phyloP scores from a whole-genome alignment of 1,140 invertebrate species.

The Globodera rostochiensis region DNA sequence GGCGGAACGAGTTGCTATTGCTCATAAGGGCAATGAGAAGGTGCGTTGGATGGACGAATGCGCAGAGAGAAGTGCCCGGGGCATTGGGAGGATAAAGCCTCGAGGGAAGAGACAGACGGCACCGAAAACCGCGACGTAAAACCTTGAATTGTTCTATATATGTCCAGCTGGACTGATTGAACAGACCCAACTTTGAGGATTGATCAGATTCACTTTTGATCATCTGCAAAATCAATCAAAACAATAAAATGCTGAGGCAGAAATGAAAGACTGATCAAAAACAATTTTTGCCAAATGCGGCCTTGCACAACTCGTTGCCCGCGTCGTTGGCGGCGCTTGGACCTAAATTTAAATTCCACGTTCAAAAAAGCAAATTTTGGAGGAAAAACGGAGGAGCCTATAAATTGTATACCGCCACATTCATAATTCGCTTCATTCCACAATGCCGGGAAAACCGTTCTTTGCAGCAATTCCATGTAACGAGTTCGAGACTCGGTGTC shows the following conservation, averaged over 20 bases:
- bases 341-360: not conserved
- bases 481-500: slow-evolving; percentile 14
- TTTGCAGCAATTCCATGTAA: slow-evolving; percentile 28
- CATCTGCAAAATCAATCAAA: not conserved
- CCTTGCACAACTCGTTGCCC: slow-evolving; percentile 30
- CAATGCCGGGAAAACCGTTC: slow-evolving; percentile 33
- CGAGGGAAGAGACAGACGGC: not conserved
- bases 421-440: slow-evolving; percentile 36
- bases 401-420: slow-evolving; percentile 30
- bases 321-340: slow-evolving; percentile 28
- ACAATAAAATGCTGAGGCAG: slow-evolving; percentile 9
- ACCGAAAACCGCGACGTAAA: too few species aligned
- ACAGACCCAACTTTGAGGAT: too few species aligned
- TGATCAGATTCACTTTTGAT: too few species aligned
- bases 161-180: too few species aligned
- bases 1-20: too few species aligned
- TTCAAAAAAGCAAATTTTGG: not conserved
- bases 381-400: too few species aligned
- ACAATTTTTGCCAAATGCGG: slow-evolving; percentile 38
- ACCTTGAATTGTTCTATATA: too few species aligned
- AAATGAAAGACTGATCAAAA: slow-evolving; percentile 20
- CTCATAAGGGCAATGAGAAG: not conserved
- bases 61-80: not conserved
- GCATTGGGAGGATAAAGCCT: not conserved
- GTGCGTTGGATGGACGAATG: not conserved